Percentiles rank a stretch among this genome's conserved stretches.
Conservation (phyloP, 2,888 invertebrate species). For the Pseudococcus jackbeardsleyi region DNA sequence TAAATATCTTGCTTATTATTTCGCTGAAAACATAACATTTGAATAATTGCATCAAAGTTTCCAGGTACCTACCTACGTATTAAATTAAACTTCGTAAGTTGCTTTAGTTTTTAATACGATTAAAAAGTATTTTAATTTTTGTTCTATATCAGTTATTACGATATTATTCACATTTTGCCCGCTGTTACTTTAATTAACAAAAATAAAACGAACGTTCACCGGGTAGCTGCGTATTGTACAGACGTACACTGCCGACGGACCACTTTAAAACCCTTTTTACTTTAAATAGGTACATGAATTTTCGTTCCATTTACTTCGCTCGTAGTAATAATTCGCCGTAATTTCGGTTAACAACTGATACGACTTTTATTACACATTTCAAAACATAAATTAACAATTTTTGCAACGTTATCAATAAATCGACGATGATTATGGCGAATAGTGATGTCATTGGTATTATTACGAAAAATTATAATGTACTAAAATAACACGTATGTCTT, state of each 20-base stretch:
- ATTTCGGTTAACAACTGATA: neutral
- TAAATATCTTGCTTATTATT: too few relatives aligned
- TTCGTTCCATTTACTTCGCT: neutral
- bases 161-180: neutral
- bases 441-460: neutral
- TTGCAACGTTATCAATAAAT: neutral
- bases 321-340: neutral
- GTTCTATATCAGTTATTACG: neutral
- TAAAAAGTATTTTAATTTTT: constrained; percentile 19
- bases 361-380: neutral
- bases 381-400: neutral
- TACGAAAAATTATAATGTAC: neutral
- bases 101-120: constrained; percentile 38
- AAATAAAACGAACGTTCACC: constrained; percentile 25
- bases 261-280: neutral
- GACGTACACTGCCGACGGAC: neutral
- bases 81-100: neutral
- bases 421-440: neutral
- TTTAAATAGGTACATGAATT: neutral
- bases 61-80: too few relatives aligned
- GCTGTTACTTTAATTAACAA: constrained; percentile 31
- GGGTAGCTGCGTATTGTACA: neutral
- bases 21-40: too few relatives aligned
- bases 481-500: neutral
- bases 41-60: too few relatives aligned